Evolutionary conservation across 2,113 vertebrate species (phyloP), one percentile per base, ranked within the genome.

Genomic region (Hystrix cristata): DNA sequence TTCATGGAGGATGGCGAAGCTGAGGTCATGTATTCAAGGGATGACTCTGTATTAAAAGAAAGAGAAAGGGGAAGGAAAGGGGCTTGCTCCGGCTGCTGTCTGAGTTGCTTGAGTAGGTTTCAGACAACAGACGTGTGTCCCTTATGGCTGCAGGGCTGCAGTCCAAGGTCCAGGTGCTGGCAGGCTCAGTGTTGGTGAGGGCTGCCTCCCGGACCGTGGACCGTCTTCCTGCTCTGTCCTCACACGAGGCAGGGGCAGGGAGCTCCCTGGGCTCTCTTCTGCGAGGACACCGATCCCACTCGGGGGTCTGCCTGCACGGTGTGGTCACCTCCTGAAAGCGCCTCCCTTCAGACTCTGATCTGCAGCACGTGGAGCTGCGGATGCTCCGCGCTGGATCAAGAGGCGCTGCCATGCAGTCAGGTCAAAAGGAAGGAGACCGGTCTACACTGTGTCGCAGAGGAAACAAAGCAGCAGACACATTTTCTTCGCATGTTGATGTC

Each of bases 371-470:
- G 23, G 18, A 10, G 15, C 51, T 71, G 34, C 48, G 21, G n/a
- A 43, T 4, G 1, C 65, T 87, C 21, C 2, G 13, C 9, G 18
- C 25, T 27, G 11, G 3, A 27, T 29, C 19, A 27, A 48, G 55
- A 27, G 12, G 0, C 43, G 0, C 27, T 43, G 6, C 5, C 3
- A 3, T 2, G 4, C 0, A 3, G 25, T 12, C 69, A 43, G 15
- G 74, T 51, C 65, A 38, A 43, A 60, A 46, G 53, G 43, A 69
- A 48, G 27, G 60, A 55, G 27, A 19, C 9, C 11, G 7, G 11
- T 21, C 14, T 27, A 5, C 10, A 4, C 0, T 5, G 53, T 11
- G 11, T 23, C 48, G 38, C 38, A 38, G 29, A 62, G 79, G 34
- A 62, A 64, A 46, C 0, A 0, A 48, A 64, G n/a, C n/a, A 16